phyloP scores from a whole-genome alignment of 2,113 vertebrate species.

The Calonectris borealis region DNA sequence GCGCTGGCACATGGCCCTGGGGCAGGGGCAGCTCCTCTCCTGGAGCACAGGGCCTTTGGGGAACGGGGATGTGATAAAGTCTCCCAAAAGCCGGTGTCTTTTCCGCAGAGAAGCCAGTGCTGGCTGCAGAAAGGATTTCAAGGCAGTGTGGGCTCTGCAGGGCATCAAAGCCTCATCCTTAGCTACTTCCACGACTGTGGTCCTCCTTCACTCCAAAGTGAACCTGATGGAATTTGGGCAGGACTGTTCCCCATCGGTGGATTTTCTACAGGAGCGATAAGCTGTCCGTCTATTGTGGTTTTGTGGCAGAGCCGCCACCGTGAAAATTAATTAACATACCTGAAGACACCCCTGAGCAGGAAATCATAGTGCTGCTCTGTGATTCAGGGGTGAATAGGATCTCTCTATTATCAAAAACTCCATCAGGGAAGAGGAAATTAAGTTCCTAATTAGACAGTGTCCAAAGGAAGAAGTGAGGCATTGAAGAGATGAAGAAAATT shows the following conservation, averaged over 20 bases:
- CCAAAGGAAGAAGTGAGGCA: constrained; percentile 85
- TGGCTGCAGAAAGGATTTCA: background rate
- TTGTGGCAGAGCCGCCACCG: constrained; percentile 7
- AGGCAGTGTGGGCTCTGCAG: background rate
- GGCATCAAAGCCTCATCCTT: background rate
- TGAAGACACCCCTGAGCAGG: constrained; percentile 61
- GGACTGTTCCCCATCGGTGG: background rate
- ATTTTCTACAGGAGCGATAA: background rate
- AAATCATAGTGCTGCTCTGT: constrained; percentile 64
- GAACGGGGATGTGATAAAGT: rapidly evolving
- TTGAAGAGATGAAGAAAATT: constrained; percentile 78
- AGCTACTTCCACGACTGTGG: background rate
- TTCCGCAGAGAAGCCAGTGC: background rate
- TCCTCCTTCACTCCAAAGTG: background rate
- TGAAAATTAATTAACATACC: constrained; percentile 64
- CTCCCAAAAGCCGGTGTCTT: background rate
- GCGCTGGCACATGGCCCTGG: rapidly evolving
- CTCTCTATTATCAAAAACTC: constrained; percentile 78
- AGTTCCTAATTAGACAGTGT: constrained; percentile 92
- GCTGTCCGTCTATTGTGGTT: background rate
- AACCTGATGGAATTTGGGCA: background rate
- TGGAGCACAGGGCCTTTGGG: background rate
- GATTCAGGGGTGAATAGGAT: constrained; percentile 73
- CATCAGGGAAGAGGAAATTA: constrained; percentile 89
- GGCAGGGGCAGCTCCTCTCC: background rate